These are phyloP conservation scores for Meda fulgida DNA, from an alignment of 2,797 vertebrate species.

Conservation along the genomic window DNA sequence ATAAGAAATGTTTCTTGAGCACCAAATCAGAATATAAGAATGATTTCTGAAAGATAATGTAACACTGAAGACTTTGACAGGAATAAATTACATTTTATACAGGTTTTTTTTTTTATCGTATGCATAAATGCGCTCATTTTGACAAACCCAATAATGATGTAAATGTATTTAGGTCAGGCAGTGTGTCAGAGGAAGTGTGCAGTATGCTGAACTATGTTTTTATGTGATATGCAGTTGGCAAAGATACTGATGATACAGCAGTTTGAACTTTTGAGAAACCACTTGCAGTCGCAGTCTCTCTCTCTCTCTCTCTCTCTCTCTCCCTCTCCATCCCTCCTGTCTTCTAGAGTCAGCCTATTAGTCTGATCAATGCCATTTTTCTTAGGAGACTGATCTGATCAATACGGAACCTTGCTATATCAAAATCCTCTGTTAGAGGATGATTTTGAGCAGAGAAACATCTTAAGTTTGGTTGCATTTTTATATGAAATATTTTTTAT, in stretches of 20 bases:
- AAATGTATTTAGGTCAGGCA: neutral
- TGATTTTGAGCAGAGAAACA: neutral
- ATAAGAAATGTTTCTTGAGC: neutral
- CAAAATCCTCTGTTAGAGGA: conserved; percentile 2
- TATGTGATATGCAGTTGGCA: conserved; percentile 30
- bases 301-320: neutral
- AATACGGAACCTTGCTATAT: conserved; percentile 31
- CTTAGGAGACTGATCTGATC: conserved; percentile 33
- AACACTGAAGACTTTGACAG: neutral
- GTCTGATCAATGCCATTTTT: conserved; percentile 14
- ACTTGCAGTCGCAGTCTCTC: neutral
- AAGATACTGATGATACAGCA: conserved; percentile 39
- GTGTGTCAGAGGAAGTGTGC: neutral
- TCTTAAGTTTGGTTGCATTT: neutral
- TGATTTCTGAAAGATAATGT: neutral
- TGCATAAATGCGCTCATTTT: neutral
- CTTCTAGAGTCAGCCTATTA: conserved; percentile 9
- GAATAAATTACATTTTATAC: neutral
- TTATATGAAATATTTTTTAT: neutral
- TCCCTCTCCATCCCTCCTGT: neutral
- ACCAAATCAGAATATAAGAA: neutral
- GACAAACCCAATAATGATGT: neutral
- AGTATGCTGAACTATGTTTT: conserved; percentile 1
- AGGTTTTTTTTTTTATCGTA: neutral
- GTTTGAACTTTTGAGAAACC: conserved; percentile 19